Evolutionary conservation across 1,140 invertebrate species (phyloP).

Genomic region (Euschistus heros): DNA sequence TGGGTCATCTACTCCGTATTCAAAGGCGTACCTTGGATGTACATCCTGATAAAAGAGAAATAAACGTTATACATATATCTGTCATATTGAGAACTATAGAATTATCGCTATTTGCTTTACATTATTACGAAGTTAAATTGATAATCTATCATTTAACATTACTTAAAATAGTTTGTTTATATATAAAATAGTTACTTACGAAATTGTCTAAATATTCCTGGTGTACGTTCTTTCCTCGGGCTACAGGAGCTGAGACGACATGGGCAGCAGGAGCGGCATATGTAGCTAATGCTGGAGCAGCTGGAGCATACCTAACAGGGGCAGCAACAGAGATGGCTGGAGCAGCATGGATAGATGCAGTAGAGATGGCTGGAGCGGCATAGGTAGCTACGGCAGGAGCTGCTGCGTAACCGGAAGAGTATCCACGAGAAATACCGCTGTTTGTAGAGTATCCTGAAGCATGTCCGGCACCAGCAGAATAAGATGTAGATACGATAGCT

Average conservation of each 20-base stretch:
- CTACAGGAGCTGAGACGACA: constrained; percentile 19
- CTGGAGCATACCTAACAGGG: neutral
- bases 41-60: constrained; percentile 37
- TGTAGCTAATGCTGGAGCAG: constrained; percentile 21
- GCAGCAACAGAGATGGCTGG: constrained; percentile 11
- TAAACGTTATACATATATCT: constrained; percentile 4
- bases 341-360: constrained; percentile 17
- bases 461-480: neutral
- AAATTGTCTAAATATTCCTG: constrained; percentile 30
- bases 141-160: too few species aligned
- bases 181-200: too few species aligned
- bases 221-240: constrained; percentile 26
- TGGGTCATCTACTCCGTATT: constrained; percentile 42
- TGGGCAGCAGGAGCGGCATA: constrained; percentile 16
- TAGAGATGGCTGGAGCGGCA: constrained; percentile 20
- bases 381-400: constrained; percentile 15
- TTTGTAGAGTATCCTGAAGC: neutral
- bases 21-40: constrained; percentile 41
- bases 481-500: neutral
- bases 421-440: neutral
- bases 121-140: too few species aligned
- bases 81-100: neutral
- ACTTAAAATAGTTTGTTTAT: too few species aligned
- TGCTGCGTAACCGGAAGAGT: neutral
- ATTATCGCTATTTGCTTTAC: neutral